Evolutionary conservation across 92 coral and sea anemone genomes (phyloP), one percentile per base, ranked within the genome.

Genomic region (Zoanthus gigantus): DNA sequence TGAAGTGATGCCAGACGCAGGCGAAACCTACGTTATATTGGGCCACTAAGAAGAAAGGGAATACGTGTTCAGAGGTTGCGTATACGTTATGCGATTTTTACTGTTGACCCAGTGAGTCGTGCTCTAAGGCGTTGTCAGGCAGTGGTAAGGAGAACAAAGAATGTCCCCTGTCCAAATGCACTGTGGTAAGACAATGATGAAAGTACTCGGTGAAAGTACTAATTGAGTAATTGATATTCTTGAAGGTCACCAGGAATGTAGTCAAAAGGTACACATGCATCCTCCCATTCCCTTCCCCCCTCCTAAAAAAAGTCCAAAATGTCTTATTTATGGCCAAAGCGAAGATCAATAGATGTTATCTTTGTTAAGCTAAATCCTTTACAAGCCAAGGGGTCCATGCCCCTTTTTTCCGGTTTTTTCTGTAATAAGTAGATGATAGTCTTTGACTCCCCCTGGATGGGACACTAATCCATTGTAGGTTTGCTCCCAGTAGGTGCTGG

Each of bases 101-200:
- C 83, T 44, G 92, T 92, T 63, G 95, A 92, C 87, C 95, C 95
- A 56, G 76, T 92, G 46, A 90, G 95, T 56, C 90, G 93, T 86
- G 95, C 95, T 44, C 74, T 92, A 15, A 77, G 91, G 69, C 86
- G 95, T 18, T 73, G 86, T 57, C 53, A 80, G 45, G 86, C 90
- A 66, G 79, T 86, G 28, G 79, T 89, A 77, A 79, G 94, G 83
- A 74, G 94, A 77, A 88, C 74, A 50, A 89, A 89, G 79, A 92
- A 80, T 89, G 92, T 92, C 48, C 92, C 82, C 67, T 90, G 94
- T 50, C 92, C 92, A 82, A 92, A 92, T 84, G 87, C 92, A 63
- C 83, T 92, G 30, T 92, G 92, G 94, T 82, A 92, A 86, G 81
- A 74, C 54, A 17, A 69, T 69, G 28, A 52, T 29, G 57, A 69